A percentile compares a stretch with the other conserved stretches of the same genome.
Conservation (phyloP, 2,797 vertebrate genomes). For the Eulemur rubriventer region DNA sequence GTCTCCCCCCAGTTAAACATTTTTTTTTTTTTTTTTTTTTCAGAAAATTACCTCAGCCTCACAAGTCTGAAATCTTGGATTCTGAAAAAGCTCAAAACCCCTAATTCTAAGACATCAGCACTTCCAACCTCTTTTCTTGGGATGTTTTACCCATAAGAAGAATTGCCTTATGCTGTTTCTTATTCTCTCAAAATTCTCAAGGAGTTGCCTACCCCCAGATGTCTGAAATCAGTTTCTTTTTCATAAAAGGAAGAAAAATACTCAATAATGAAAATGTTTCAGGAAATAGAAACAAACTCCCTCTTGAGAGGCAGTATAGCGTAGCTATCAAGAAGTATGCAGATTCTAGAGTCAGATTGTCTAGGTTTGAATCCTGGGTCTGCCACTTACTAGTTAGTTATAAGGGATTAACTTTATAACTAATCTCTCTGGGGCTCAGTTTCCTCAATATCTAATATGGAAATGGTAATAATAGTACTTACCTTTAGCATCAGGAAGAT, state of each 20-base stretch:
- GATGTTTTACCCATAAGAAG: neutral
- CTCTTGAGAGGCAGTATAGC: neutral
- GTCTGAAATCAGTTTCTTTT: neutral
- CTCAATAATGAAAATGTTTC: neutral
- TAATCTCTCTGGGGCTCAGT: neutral
- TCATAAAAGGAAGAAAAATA: neutral
- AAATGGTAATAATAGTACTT: neutral
- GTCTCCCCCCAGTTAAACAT: neutral
- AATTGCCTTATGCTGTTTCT: neutral
- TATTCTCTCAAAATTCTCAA: constrained; percentile 19
- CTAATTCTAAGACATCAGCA: neutral
- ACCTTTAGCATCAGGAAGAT: neutral
- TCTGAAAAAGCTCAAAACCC: neutral
- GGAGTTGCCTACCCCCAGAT: neutral
- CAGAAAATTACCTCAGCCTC: neutral
- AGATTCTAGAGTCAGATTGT: neutral
- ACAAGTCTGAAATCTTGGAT: neutral
- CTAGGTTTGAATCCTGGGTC: neutral
- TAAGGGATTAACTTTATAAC: neutral
- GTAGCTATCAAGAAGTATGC: neutral
- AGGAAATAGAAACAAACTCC: neutral
- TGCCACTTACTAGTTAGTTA: neutral
- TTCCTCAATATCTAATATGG: neutral
- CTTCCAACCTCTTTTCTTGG: neutral
- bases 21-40: neutral